Conservation (phyloP, 2,113 vertebrate genomes). For the Brachionichthys hirsutus region DNA sequence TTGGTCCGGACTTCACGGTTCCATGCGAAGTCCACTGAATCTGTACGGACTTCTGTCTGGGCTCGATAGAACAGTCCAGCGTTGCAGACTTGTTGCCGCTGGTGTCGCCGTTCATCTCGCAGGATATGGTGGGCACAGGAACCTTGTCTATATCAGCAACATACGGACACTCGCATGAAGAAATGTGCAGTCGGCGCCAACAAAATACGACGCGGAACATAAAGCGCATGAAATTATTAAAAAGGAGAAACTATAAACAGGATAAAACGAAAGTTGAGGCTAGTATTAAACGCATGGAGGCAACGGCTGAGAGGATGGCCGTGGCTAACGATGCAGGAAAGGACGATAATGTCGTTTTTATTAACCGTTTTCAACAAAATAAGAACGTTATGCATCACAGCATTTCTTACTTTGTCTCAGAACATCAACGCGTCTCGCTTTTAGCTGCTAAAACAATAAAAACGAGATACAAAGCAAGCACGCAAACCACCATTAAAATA, state of each 20-base stretch:
- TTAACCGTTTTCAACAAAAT: not conserved
- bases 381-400: not conserved
- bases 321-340: not conserved
- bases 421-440: not conserved
- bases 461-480: not conserved
- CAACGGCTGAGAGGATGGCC: no score
- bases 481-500: not conserved
- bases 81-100: not conserved
- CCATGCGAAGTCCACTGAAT: constrained; percentile 41
- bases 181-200: no score
- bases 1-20: not conserved
- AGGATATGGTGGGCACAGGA: constrained; percentile 45
- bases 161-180: no score
- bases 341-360: no score
- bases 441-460: not conserved
- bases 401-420: not conserved
- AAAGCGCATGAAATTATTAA: no score
- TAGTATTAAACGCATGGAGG: no score
- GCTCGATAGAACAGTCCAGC: constrained; percentile 45
- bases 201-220: not conserved
- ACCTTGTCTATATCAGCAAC: constrained; percentile 20
- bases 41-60: not conserved
- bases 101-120: constrained; percentile 14
- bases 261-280: no score
- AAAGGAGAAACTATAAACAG: no score